Percentiles rank a stretch among this genome's conserved stretches.
Evolutionary conservation across 2,113 vertebrate genomes (phyloP).

Genomic region (Cyphomyrus plagiostoma): DNA sequence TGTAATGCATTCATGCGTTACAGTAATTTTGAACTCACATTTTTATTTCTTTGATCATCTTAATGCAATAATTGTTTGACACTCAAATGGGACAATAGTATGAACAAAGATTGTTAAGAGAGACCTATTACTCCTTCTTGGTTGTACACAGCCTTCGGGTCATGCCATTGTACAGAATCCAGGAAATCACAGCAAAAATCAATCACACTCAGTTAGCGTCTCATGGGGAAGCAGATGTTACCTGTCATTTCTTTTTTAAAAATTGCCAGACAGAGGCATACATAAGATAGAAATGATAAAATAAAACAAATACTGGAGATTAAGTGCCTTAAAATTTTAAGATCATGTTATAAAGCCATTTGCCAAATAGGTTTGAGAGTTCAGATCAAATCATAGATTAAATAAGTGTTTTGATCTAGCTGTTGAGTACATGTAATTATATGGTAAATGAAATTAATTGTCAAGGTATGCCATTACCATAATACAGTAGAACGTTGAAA

Average conservation of each 20-base stretch:
- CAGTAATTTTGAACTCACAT: background rate
- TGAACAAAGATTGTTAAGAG: background rate
- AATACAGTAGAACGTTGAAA: background rate
- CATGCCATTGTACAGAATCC: no score
- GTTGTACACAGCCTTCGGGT: background rate
- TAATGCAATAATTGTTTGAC: background rate
- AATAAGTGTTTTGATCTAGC: background rate
- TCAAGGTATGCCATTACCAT: background rate
- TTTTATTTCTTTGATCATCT: background rate
- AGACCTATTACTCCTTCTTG: background rate
- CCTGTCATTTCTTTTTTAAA: background rate
- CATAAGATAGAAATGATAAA: no score
- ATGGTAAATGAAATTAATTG: background rate
- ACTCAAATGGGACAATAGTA: background rate
- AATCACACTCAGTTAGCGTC: no score
- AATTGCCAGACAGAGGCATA: background rate
- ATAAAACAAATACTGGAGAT: no score
- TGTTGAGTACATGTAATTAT: background rate
- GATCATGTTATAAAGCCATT: background rate
- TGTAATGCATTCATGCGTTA: background rate
- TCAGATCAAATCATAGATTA: background rate
- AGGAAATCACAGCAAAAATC: no score
- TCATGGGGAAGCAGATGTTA: no score
- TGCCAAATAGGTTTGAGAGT: background rate
- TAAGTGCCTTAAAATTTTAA: background rate